Evolutionary conservation across 1,140 invertebrate species (phyloP).

Genomic region (Camponotus floridanus): DNA sequence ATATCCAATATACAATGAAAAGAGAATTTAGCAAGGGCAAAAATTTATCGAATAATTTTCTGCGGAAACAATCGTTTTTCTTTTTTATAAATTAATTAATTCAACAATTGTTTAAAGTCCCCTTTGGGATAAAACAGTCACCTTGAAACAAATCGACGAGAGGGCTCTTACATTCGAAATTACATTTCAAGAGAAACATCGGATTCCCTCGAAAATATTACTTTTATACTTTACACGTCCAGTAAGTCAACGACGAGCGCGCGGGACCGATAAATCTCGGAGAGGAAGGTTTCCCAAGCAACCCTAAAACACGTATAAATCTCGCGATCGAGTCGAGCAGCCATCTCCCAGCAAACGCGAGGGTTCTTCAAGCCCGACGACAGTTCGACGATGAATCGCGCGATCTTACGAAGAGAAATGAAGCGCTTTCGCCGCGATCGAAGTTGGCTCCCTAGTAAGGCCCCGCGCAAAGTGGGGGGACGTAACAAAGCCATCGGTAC

Average conservation of each 20-base stretch:
- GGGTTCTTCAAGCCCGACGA: conserved; percentile 10
- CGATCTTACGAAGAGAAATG: neutral
- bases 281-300: conserved; percentile 31
- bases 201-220: neutral
- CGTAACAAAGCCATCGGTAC: conserved; percentile 69
- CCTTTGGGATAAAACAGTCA: neutral
- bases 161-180: neutral
- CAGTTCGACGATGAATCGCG: neutral
- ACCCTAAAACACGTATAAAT: conserved; percentile 55
- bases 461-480: conserved; percentile 8
- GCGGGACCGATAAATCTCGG: conserved; percentile 24
- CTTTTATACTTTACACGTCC: neutral
- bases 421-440: neutral
- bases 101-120: neutral
- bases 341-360: neutral
- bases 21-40: neutral
- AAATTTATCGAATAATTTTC: neutral
- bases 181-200: neutral
- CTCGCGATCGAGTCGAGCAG: conserved; percentile 41
- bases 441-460: neutral
- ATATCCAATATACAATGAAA: neutral
- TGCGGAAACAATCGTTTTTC: neutral
- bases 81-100: neutral
- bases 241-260: neutral
- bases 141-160: neutral